phyloP scores from a whole-genome alignment of 2,113 vertebrate species.

The Ageneiosus marmoratus region DNA sequence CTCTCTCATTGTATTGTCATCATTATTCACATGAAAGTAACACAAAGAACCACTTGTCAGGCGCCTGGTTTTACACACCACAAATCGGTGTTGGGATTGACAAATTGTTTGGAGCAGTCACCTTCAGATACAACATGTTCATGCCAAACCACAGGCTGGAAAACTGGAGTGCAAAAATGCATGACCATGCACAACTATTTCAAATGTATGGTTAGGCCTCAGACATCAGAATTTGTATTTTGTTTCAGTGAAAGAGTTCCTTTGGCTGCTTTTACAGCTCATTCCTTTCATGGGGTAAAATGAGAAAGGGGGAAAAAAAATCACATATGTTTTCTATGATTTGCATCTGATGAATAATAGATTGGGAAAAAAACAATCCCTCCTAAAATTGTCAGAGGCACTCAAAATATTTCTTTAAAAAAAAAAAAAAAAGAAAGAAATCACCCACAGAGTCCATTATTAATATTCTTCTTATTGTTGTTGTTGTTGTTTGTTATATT shows the following conservation, averaged over 20 bases:
- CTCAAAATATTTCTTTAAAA: slow-evolving; percentile 4
- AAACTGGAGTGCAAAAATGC: slow-evolving; percentile 51
- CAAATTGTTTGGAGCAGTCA: slow-evolving; percentile 50
- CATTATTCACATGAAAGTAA: slow-evolving; percentile 26
- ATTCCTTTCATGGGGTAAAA: slow-evolving; percentile 48
- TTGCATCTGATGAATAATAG: slow-evolving; percentile 34
- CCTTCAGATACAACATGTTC: slow-evolving; percentile 43
- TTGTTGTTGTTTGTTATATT: neutral
- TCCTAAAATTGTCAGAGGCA: slow-evolving; percentile 5
- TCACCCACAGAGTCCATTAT: neutral
- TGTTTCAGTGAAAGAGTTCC: slow-evolving; percentile 44
- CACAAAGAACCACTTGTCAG: slow-evolving; percentile 33
- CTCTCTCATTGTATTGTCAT: slow-evolving; percentile 27
- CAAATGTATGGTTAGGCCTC: slow-evolving; percentile 55
- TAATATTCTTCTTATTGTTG: neutral
- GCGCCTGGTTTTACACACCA: slow-evolving; percentile 37
- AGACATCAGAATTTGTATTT: slow-evolving; percentile 51
- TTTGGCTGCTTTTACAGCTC: slow-evolving; percentile 46
- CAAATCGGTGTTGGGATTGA: slow-evolving; percentile 43
- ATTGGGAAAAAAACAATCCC: slow-evolving; percentile 26
- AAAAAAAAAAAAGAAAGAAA: too few relatives aligned
- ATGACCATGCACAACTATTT: slow-evolving; percentile 51
- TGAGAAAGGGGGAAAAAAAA: slow-evolving; percentile 30
- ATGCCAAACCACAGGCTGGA: slow-evolving; percentile 53
- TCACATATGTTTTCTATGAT: slow-evolving; percentile 42